Percentiles rank a stretch among this genome's conserved stretches.
Conservation (phyloP, 2,888 invertebrate species). For the Ashinkailepas kermadecensis region DNA sequence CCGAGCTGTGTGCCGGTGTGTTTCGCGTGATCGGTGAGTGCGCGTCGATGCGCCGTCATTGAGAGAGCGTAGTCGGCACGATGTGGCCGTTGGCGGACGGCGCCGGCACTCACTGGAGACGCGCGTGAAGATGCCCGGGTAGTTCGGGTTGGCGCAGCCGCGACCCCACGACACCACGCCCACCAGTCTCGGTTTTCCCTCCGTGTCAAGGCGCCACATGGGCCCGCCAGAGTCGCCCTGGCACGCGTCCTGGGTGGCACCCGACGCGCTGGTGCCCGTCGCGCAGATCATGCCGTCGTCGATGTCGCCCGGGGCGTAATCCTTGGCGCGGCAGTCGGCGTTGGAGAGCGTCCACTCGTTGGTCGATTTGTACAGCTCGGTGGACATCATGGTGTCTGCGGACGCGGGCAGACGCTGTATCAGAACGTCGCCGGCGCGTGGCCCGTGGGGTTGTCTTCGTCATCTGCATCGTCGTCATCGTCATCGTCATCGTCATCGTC, state of each 20-base stretch:
- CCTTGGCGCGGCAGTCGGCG: not conserved
- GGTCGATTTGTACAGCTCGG: not conserved
- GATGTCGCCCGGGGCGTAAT: not conserved
- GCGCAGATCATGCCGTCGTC: not conserved
- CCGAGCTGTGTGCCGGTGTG: too few species aligned
- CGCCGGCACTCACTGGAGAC: not conserved
- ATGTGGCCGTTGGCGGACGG: too few species aligned
- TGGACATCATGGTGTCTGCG: not conserved
- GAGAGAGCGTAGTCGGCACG: too few species aligned
- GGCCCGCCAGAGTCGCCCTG: conserved; percentile 1
- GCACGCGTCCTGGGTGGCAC: not conserved
- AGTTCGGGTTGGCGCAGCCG: not conserved
- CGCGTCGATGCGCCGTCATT: too few species aligned
- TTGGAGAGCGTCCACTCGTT: not conserved
- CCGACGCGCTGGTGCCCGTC: not conserved
- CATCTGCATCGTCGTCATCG: too few species aligned
- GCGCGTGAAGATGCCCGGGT: not conserved
- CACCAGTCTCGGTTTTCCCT: not conserved
- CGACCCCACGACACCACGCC: not conserved
- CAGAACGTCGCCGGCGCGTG: too few species aligned
- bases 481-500: too few species aligned
- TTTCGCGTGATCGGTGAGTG: too few species aligned
- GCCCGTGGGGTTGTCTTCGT: too few species aligned
- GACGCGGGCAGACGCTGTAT: not conserved
- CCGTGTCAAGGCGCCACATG: not conserved